A percentile compares a stretch with the other conserved stretches of the same genome.
phyloP scores from a whole-genome alignment of 2,797 vertebrate species.

The Triplophysa yarkandensis region DNA sequence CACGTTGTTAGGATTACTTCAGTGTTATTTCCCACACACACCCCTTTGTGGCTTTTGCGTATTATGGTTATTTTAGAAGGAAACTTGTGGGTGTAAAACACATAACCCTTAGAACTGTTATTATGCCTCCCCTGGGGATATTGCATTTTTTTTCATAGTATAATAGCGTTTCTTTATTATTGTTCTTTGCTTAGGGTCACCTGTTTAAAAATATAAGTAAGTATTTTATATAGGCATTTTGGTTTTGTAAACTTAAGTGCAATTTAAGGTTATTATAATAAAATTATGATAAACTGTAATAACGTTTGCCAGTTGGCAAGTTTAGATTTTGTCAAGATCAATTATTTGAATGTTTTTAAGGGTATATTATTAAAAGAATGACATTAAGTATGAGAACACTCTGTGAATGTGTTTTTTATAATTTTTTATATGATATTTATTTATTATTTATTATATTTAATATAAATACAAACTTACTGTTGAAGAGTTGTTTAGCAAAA shows the following conservation, averaged over 20 bases:
- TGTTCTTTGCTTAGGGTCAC: neutral
- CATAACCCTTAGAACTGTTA: slow-evolving; percentile 37
- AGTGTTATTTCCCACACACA: slow-evolving; percentile 26
- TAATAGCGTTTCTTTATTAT: neutral
- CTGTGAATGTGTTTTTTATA: slow-evolving; percentile 6
- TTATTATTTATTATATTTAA: no score
- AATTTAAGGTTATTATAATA: no score
- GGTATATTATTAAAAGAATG: slow-evolving; percentile 20
- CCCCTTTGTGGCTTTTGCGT: slow-evolving; percentile 32
- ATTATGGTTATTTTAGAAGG: slow-evolving; percentile 58
- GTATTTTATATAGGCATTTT: no score
- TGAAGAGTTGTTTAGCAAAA: no score
- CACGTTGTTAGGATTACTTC: neutral
- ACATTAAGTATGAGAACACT: neutral
- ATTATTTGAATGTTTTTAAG: slow-evolving; percentile 43
- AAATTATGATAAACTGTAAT: neutral
- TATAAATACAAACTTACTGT: no score
- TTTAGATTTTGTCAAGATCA: neutral
- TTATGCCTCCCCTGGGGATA: neutral
- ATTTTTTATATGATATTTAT: no score
- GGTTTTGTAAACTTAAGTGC: no score
- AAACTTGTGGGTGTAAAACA: slow-evolving; percentile 61
- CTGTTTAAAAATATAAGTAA: neutral
- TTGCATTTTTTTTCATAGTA: neutral
- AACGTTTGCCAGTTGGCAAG: neutral